Base-by-base conservation (phyloP, 2,888 invertebrate species). In the Tetanocera ferruginea region DNA sequence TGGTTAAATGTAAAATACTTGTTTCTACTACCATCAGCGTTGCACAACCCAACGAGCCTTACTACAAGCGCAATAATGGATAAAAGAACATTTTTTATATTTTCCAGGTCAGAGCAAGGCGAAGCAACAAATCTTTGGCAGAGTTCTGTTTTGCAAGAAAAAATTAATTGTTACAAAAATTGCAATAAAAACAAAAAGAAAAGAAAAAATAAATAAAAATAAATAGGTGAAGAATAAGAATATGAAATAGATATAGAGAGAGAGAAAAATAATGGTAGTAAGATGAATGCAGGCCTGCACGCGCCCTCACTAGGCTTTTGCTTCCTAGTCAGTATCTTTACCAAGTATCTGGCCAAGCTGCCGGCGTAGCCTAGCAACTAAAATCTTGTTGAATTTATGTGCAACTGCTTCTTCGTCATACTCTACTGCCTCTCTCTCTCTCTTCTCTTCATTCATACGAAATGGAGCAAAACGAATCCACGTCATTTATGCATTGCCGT, bases 91-190 rank as follows among this genome's bases (percentile, higher is more conserved):
- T 72, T 74, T 67, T 74, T 64, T 74, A 66, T 74, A 51, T 66
- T 51, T 74, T 74, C 51, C 74, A 74, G 74, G 74, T 74, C 74
- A 74, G 17, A 64, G 64, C 74, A 52, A 19, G 66, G 64, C 64
- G 31, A 6, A 31, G 11, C 62, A 43, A 52, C 71, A 71, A 55
- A 67, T 67, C 67, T 67, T 67, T 37, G 37, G 67, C 28, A 23
- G 60, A 60, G 23, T 28, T 25, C 6, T 25, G 4, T 28, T n/a
- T n/a, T 60, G 25, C 28, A 60, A 17, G 25, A 60, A 60, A 25
- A 60, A 60, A 60, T 60, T 60, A 60, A 60, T 60, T 60, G 60
- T 60, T 34, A 34, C 34, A 34, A 34, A 66, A 66, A 31, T 66
- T 34, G 66, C 31, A 19, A 14, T 34, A 66, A 34, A 62, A 28